A percentile compares a stretch with the other conserved stretches of the same genome.
Conservation (phyloP, 2,113 vertebrate species). For the Cettia cetti region DNA sequence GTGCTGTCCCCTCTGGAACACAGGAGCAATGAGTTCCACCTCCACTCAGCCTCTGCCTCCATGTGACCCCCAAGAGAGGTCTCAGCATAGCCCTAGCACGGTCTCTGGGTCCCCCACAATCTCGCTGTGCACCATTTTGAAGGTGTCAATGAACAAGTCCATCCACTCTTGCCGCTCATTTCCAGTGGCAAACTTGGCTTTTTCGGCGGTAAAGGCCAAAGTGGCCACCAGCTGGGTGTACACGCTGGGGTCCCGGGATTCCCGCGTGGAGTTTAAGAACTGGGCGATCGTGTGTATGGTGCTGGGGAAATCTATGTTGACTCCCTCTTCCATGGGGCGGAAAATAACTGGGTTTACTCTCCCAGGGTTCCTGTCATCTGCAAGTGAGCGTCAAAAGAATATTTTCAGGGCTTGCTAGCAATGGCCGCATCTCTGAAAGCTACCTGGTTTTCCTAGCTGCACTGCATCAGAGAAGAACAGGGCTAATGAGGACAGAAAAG, state of each 20-base stretch:
- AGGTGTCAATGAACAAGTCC: conserved; percentile 93
- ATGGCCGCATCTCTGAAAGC: not conserved
- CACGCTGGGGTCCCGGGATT: conserved; percentile 75
- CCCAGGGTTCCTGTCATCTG: conserved; percentile 85
- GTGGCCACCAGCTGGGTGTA: conserved; percentile 91
- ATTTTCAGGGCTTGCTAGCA: conserved; percentile 75
- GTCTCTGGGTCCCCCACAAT: conserved; percentile 89
- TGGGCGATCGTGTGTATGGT: conserved; percentile 84
- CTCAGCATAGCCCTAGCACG: conserved; percentile 83
- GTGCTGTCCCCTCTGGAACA: not conserved
- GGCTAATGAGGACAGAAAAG: not conserved
- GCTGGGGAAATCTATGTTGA: conserved; percentile 83
- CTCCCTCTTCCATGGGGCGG: conserved; percentile 86
- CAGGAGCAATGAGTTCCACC: not conserved
- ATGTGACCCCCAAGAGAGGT: not conserved
- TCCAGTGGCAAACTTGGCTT: conserved; percentile 92
- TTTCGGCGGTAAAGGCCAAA: conserved; percentile 95
- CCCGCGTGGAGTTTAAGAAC: conserved; percentile 85
- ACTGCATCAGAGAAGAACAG: not conserved
- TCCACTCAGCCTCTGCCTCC: not conserved
- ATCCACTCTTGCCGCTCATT: conserved; percentile 91
- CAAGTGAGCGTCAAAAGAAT: conserved; percentile 94
- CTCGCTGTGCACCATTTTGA: conserved; percentile 93
- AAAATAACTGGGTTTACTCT: conserved; percentile 81
- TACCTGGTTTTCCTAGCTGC: not conserved